A percentile compares a stretch with the other conserved stretches of the same genome.
Evolutionary conservation across 37 sponge, comb jelly and placozoan species (phyloP).

Genomic region (Agelas oroides): DNA sequence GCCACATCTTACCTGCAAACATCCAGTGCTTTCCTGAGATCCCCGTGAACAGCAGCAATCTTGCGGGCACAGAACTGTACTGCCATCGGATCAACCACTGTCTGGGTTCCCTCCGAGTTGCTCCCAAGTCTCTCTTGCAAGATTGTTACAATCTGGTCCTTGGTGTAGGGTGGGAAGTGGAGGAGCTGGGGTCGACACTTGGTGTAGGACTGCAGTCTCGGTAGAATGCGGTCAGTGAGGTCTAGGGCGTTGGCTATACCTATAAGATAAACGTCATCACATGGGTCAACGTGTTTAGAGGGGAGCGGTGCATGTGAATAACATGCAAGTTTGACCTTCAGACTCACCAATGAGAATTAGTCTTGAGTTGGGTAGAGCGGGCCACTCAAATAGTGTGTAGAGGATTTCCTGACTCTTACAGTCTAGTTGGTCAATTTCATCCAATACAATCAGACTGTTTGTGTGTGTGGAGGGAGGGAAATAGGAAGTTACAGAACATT

Average conservation of each 20-base stretch:
- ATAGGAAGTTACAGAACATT: background rate
- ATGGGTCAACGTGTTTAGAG: no score
- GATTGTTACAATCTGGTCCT: constrained; percentile 83
- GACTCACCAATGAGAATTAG: constrained; percentile 83
- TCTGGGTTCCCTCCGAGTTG: background rate
- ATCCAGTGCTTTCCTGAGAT: constrained; percentile 95
- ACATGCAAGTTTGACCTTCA: no score
- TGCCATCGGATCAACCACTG: constrained; percentile 67
- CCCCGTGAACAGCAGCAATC: constrained; percentile 89
- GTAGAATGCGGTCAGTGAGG: constrained; percentile 81
- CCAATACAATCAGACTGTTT: constrained; percentile 88
- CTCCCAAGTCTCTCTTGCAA: constrained; percentile 16
- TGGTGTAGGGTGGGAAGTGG: constrained; percentile 87
- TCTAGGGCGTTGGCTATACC: constrained; percentile 93
- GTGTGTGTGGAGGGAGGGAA: no score
- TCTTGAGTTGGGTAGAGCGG: constrained; percentile 71
- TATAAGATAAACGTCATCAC: no score
- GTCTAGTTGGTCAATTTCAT: constrained; percentile 90
- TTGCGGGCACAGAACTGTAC: constrained; percentile 92
- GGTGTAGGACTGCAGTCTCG: constrained; percentile 66
- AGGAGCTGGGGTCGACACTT: constrained; percentile 69
- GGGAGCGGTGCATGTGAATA: no score
- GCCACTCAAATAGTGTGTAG: constrained; percentile 92
- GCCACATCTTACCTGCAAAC: constrained; percentile 87
- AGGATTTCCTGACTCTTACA: constrained; percentile 75